These are phyloP conservation scores for Hesperophylax magnus DNA, from an alignment of 1,140 invertebrate genomes.

Conservation along the genomic window DNA sequence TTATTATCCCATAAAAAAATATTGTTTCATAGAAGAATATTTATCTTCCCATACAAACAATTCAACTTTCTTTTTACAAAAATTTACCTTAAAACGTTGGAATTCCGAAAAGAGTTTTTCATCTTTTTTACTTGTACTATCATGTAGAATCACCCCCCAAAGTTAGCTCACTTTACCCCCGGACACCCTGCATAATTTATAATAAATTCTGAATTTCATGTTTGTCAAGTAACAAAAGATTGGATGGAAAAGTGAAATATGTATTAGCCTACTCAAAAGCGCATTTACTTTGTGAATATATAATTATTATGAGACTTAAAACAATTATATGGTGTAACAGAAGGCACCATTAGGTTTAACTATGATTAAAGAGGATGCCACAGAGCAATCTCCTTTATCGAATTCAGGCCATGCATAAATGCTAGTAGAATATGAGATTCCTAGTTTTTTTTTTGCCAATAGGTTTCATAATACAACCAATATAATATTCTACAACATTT, in stretches of 20 bases:
- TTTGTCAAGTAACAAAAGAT: too few species aligned
- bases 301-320: too few species aligned
- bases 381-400: conserved; percentile 21
- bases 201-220: not conserved
- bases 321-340: not conserved
- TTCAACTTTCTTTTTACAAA: too few species aligned
- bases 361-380: conserved; percentile 43
- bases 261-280: conserved; percentile 6
- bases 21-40: too few species aligned
- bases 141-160: too few species aligned
- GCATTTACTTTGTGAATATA: conserved; percentile 31
- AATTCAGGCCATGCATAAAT: conserved; percentile 57
- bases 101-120: too few species aligned
- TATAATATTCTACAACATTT: conserved; percentile 44
- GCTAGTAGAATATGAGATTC: conserved; percentile 54
- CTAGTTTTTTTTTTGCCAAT: conserved; percentile 51
- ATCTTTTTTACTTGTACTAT: too few species aligned
- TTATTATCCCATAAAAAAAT: too few species aligned
- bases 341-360: not conserved
- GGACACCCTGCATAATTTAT: not conserved
- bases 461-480: conserved; percentile 28
- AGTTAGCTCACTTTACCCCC: too few species aligned
- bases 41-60: too few species aligned
- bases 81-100: too few species aligned
- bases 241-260: too few species aligned